Percentiles rank a stretch among this genome's conserved stretches.
These are phyloP conservation scores for Candidula unifasciata DNA, from an alignment of 2,888 invertebrate genomes.

Conservation along the genomic window DNA sequence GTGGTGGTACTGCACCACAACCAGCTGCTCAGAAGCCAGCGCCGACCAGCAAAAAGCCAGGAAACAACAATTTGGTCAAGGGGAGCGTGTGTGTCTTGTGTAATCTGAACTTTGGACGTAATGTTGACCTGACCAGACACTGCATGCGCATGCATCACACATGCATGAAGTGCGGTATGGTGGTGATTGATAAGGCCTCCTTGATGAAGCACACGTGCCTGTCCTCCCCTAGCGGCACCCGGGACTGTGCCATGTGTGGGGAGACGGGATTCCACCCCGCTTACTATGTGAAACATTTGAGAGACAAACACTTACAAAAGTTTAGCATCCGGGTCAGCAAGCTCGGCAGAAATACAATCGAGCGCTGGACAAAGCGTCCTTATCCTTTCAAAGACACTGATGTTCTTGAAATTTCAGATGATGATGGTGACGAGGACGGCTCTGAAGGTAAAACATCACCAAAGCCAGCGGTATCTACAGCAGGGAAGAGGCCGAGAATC, in stretches of 20 bases:
- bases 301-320: slow-evolving; percentile 66
- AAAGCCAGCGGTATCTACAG: not conserved
- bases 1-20: slow-evolving; percentile 45
- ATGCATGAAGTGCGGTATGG: slow-evolving; percentile 73
- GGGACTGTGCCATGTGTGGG: slow-evolving; percentile 67
- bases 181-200: slow-evolving; percentile 66
- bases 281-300: slow-evolving; percentile 62
- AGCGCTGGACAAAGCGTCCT: slow-evolving; percentile 46
- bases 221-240: slow-evolving; percentile 60
- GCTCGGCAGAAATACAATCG: slow-evolving; percentile 16
- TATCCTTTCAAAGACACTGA: slow-evolving; percentile 36
- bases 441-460: not conserved
- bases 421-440: slow-evolving; percentile 29
- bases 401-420: slow-evolving; percentile 46
- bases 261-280: slow-evolving; percentile 61
- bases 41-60: slow-evolving; percentile 37
- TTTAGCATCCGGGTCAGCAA: slow-evolving; percentile 57
- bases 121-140: slow-evolving; percentile 71
- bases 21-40: slow-evolving; percentile 41
- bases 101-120: slow-evolving; percentile 69
- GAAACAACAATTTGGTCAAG: slow-evolving; percentile 54
- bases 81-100: slow-evolving; percentile 72
- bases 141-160: slow-evolving; percentile 71
- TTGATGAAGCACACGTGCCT: slow-evolving; percentile 66
- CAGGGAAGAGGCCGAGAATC: slow-evolving; percentile 33